Percentiles rank a stretch among this genome's conserved stretches.
These are phyloP conservation scores for Nannoperca australis DNA, from an alignment of 2,797 vertebrate species.

Conservation along the genomic window DNA sequence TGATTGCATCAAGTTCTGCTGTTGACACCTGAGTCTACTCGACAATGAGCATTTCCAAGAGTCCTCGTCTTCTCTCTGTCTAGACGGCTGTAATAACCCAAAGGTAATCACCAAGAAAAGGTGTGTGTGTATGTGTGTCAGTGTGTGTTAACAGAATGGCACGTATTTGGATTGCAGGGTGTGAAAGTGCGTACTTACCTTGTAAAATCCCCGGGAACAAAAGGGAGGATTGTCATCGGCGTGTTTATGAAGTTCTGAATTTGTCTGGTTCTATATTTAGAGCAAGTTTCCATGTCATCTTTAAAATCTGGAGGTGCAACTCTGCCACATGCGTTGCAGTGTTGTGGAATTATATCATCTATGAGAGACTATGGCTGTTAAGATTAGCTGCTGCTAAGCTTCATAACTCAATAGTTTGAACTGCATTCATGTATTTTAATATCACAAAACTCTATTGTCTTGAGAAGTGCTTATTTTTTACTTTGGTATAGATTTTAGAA, in stretches of 20 bases:
- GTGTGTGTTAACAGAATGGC: slow-evolving; percentile 43
- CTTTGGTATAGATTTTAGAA: background rate
- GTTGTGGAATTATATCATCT: background rate
- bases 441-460: background rate
- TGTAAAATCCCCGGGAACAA: slow-evolving; percentile 64
- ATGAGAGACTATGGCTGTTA: background rate
- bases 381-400: slow-evolving; percentile 11
- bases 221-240: slow-evolving; percentile 50
- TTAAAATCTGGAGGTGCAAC: slow-evolving; percentile 38
- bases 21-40: slow-evolving; percentile 61
- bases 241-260: slow-evolving; percentile 51
- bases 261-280: slow-evolving; percentile 56
- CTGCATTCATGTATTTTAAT: background rate
- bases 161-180: slow-evolving; percentile 53
- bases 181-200: slow-evolving; percentile 57
- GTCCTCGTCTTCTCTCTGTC: slow-evolving; percentile 71
- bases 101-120: slow-evolving; percentile 65
- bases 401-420: background rate
- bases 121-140: slow-evolving; percentile 32
- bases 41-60: slow-evolving; percentile 58
- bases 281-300: slow-evolving; percentile 44
- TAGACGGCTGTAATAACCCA: slow-evolving; percentile 79
- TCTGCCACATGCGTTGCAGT: slow-evolving; percentile 8
- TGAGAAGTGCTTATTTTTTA: background rate
- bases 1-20: slow-evolving; percentile 45